Evolutionary conservation across 1,140 invertebrate species (phyloP), one percentile per base, ranked within the genome.

Genomic region (Brachionus rotundiformis): DNA sequence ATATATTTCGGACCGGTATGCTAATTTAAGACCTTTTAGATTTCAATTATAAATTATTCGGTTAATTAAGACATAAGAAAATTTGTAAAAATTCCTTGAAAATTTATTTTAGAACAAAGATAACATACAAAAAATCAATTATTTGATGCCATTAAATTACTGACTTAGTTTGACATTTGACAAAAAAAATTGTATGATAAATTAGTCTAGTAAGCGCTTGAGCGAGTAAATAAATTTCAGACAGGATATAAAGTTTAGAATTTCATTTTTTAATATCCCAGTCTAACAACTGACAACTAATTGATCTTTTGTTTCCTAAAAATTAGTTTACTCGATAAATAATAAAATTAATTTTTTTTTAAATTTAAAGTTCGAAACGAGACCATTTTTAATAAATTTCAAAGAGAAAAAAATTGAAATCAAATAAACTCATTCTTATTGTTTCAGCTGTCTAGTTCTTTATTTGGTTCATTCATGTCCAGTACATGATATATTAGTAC

Each of bases 391-490:
- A 63, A 27, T 23, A 63, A 63, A 63, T 63, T 63, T 63, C 29
- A n/a, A 33, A 63, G 61, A 25, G 33, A 36, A 16, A 68, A 23
- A 36, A 68, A 68, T 31, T 19, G 63, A 39, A 68, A 36, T 68
- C 63, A 68, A 68, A 68, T 36, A 39, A 39, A 16, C 47, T 68
- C n/a, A 13, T 33, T 33, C 33, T 33, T 68, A 68, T 68, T 68
- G 63, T 68, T 68, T 68, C 63, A 68, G 63, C 63, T 68, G 63
- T 68, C 63, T 68, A 36, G 63, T 68, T 68, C 33, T 39, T 29
- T 63, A 11, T 63, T 63, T 63, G 25, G 25, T 68, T 33, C 16
- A 36, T 16, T 68, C n/a, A 36, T 36, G 63, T 36, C 63, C 16
- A 68, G n/a, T 41, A 41, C 39, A 41, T 41, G 39, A 41, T 41